Conservation (phyloP, 2,113 vertebrate genomes). For the Carassius auratus region DNA sequence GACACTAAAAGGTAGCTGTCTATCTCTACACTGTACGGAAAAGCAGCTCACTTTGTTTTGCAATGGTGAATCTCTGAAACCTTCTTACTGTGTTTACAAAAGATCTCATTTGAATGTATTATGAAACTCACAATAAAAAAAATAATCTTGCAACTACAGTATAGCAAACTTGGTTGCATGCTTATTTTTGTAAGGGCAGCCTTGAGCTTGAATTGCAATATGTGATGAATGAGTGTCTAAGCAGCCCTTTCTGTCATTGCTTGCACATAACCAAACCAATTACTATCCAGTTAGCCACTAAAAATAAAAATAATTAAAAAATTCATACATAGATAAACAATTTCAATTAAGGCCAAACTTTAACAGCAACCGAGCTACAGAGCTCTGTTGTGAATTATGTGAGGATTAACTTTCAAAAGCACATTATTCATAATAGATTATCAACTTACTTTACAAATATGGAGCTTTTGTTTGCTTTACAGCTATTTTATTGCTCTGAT, state of each 20-base stretch:
- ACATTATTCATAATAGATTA: constrained; percentile 68
- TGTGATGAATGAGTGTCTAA: too few relatives aligned
- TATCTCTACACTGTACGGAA: too few relatives aligned
- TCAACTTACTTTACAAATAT: constrained; percentile 19
- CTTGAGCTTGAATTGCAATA: too few relatives aligned
- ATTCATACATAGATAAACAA: too few relatives aligned
- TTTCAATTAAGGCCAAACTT: constrained; percentile 74
- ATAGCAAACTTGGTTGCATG: too few relatives aligned
- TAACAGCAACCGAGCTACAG: constrained; percentile 63
- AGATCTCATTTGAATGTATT: not conserved
- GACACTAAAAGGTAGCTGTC: not conserved
- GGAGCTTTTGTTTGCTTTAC: constrained; percentile 19
- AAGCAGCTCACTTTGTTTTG: too few relatives aligned
- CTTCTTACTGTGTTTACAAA: not conserved
- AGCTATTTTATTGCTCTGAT: not conserved
- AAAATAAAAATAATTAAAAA: constrained; percentile 56
- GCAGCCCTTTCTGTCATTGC: constrained; percentile 57
- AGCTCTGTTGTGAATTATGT: constrained; percentile 59
- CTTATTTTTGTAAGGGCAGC: too few relatives aligned
- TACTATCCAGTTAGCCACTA: constrained; percentile 82
- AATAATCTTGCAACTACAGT: not conserved
- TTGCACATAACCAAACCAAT: constrained; percentile 74
- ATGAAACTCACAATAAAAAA: not conserved
- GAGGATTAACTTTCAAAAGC: constrained; percentile 56
- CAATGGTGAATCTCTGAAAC: too few relatives aligned